A percentile compares a stretch with the other conserved stretches of the same genome.
These are phyloP conservation scores for Chironomus riparius DNA, from an alignment of 2,888 invertebrate genomes.

Conservation along the genomic window DNA sequence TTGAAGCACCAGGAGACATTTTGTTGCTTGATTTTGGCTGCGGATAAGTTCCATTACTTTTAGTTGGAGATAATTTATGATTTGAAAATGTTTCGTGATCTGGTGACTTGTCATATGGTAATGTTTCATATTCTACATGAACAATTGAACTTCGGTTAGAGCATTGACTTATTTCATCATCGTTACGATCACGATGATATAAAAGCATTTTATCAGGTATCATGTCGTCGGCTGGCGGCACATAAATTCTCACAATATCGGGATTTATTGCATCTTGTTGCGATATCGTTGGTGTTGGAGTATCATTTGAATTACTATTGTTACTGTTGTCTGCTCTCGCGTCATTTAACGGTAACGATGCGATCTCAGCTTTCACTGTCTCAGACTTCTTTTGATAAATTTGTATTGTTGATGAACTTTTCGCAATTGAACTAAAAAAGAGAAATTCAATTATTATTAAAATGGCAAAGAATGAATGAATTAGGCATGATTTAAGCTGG, in stretches of 20 bases:
- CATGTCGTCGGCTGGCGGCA: conserved; percentile 29
- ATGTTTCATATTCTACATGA: conserved; percentile 23
- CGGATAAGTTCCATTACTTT: neutral
- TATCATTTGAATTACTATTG: neutral
- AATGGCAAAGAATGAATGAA: too few relatives aligned
- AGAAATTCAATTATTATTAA: neutral
- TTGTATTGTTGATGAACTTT: conserved; percentile 24
- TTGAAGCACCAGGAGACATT: conserved; percentile 8
- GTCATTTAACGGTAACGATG: neutral
- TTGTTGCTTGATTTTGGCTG: neutral
- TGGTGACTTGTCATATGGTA: conserved; percentile 1
- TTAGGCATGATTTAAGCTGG: too few relatives aligned
- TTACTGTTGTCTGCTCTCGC: neutral
- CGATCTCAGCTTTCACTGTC: neutral
- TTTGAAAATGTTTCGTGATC: neutral
- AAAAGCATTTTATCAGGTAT: neutral
- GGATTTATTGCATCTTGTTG: conserved; percentile 29
- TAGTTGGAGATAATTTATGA: neutral
- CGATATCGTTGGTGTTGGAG: conserved; percentile 32
- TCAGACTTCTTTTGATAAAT: conserved; percentile 19
- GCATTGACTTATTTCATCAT: conserved; percentile 19
- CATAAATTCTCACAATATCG: conserved; percentile 31
- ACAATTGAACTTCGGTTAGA: conserved; percentile 21
- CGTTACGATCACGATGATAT: conserved; percentile 9
- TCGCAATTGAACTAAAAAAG: conserved; percentile 19